Evolutionary conservation across 2,888 invertebrate genomes (phyloP), one percentile per base, ranked within the genome.

Genomic region (Phortica okadai): DNA sequence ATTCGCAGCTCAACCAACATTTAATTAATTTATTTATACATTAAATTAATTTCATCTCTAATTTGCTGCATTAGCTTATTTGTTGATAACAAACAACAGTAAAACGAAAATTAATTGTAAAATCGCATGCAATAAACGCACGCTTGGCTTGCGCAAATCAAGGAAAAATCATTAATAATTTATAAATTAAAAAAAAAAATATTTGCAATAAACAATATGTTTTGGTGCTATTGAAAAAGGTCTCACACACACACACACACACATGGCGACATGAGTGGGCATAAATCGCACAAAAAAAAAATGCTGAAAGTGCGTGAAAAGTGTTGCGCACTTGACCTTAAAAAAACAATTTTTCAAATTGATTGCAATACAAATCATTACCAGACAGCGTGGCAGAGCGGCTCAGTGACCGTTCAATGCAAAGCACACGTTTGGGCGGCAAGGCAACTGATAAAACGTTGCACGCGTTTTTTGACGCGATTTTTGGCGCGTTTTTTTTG

Each of bases 241-340:
- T 16, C 62, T 50, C 10, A 8, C 50, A 14, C 50, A 50, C 33
- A 41, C 11, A 25, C 41, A 64, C 8, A 8, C 8, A 69, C 21
- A 44, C n/a, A 44, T 21, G 10, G 44, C 14, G 25, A 45, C 21
- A 69, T 69, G 69, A 69, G 69, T 69, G 69, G 69, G 69, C 50
- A 45, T 69, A 10, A 45, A 69, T 41, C 21, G 11, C 33, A 44
- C 25, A 42, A 42, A 67, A 67, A 69, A 67, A 69, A 16, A 16
- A 7, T 7, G 16, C 62, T 16, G 62, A 62, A 25, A 62, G 62
- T 62, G 62, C 62, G 62, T 62, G 62, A 62, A 69, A 69, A n/a
- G 44, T 45, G 8, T 69, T 69, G 21, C 11, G 69, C 69, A 69
- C 69, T 69, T 69, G 69, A 69, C 69, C 50, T 69, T 69, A 69